phyloP scores from a whole-genome alignment of 1,140 invertebrate genomes.

The Diorhabda elongata region DNA sequence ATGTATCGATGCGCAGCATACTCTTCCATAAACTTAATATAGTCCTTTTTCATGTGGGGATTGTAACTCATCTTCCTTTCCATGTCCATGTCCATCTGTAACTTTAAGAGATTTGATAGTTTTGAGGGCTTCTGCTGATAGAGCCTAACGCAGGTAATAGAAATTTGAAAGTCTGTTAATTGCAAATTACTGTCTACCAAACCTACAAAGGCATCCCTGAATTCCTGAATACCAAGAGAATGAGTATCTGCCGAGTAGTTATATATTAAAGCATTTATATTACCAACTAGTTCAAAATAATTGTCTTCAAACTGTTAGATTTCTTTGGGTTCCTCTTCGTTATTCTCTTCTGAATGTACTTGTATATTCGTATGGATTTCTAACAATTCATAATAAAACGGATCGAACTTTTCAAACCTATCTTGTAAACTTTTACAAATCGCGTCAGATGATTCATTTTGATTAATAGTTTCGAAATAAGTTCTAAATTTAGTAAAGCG shows the following conservation, averaged over 20 bases:
- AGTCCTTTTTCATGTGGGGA: slow-evolving; percentile 8
- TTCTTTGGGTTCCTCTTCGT: background rate
- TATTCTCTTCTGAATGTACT: background rate
- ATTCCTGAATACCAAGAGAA: background rate
- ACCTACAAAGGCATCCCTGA: background rate
- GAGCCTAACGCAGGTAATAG: background rate
- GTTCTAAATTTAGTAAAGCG: too few relatives aligned
- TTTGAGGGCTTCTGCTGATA: background rate
- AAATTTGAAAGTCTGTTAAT: background rate
- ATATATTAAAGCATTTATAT: too few relatives aligned
- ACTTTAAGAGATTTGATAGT: background rate
- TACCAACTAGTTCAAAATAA: too few relatives aligned
- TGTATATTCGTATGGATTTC: background rate
- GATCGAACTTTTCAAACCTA: too few relatives aligned
- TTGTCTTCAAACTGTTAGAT: too few relatives aligned
- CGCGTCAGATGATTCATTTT: too few relatives aligned
- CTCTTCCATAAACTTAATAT: slow-evolving; percentile 22
- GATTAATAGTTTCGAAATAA: too few relatives aligned
- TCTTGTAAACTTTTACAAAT: too few relatives aligned
- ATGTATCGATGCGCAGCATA: slow-evolving; percentile 42
- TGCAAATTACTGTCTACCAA: background rate
- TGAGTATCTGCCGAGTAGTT: too few relatives aligned
- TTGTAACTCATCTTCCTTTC: slow-evolving; percentile 24
- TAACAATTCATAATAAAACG: background rate
- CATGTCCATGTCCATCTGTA: background rate